Evolutionary conservation across 2,888 invertebrate genomes (phyloP).

Genomic region (Drosophila eohydei): DNA sequence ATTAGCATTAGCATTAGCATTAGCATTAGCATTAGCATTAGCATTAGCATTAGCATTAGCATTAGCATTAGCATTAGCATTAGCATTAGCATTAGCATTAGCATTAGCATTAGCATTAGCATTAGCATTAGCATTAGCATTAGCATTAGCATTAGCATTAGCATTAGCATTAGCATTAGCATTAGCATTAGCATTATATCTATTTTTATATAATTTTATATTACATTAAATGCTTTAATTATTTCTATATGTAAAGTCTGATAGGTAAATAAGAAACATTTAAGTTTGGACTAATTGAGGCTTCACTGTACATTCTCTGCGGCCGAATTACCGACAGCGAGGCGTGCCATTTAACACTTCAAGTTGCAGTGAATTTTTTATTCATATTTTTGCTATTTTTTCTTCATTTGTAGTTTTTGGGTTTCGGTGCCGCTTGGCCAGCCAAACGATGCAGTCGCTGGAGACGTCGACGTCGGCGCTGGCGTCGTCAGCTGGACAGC

Average conservation of each 20-base stretch:
- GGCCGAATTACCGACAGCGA: conserved; percentile 38
- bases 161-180: neutral
- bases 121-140: neutral
- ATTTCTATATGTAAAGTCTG: too few relatives aligned
- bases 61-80: conserved; percentile 1
- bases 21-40: neutral
- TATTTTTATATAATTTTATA: too few relatives aligned
- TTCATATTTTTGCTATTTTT: neutral
- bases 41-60: conserved; percentile 2
- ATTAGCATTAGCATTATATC: neutral
- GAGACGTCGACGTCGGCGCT: neutral
- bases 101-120: neutral
- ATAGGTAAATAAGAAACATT: too few relatives aligned
- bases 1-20: neutral
- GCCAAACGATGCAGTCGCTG: conserved; percentile 53
- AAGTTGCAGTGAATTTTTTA: conserved; percentile 37
- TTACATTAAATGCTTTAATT: too few relatives aligned
- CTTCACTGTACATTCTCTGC: conserved; percentile 33
- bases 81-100: neutral
- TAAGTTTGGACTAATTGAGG: neutral
- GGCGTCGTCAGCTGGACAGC: conserved; percentile 34
- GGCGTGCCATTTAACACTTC: conserved; percentile 61
- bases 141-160: neutral
- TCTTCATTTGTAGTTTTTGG: conserved; percentile 26
- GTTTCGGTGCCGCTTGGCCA: conserved; percentile 59